Conservation (phyloP, 2,797 vertebrate genomes). For the Acrossocheilus wenchowensis region DNA sequence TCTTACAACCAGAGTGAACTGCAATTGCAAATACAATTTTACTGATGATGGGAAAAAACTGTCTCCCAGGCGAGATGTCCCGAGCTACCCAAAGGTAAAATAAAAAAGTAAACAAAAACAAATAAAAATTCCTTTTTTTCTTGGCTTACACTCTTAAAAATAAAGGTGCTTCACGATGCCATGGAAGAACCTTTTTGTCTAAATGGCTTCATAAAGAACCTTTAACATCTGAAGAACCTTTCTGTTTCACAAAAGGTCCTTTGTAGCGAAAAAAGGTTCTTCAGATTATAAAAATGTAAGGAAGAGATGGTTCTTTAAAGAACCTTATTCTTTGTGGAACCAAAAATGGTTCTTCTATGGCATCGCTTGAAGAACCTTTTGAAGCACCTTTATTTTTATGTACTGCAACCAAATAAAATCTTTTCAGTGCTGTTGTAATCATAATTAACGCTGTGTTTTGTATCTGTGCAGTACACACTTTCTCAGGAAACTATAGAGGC, state of each 20-base stretch:
- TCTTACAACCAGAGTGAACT: conserved; percentile 79
- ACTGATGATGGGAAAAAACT: conserved; percentile 86
- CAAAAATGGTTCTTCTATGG: too few species aligned
- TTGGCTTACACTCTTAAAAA: not conserved
- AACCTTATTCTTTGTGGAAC: too few species aligned
- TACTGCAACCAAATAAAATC: not conserved
- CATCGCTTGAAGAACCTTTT: too few species aligned
- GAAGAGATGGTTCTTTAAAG: too few species aligned
- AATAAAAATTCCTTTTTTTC: not conserved
- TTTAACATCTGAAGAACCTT: too few species aligned
- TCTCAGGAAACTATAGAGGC: conserved; percentile 95
- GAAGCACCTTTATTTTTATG: too few species aligned
- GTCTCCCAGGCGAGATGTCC: conserved; percentile 87
- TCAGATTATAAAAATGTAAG: too few species aligned
- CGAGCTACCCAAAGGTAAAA: conserved; percentile 91
- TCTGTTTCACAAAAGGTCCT: too few species aligned
- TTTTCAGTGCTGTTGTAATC: not conserved
- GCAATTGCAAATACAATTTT: conserved; percentile 91
- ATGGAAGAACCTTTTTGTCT: too few species aligned
- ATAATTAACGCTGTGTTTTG: conserved; percentile 7
- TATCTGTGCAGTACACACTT: conserved; percentile 86
- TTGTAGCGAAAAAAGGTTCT: too few species aligned
- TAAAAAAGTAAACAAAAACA: not conserved
- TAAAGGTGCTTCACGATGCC: too few species aligned
- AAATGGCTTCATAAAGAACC: too few species aligned